Evolutionary conservation across 2,797 vertebrate genomes (phyloP).

Genomic region (Spea hammondii): DNA sequence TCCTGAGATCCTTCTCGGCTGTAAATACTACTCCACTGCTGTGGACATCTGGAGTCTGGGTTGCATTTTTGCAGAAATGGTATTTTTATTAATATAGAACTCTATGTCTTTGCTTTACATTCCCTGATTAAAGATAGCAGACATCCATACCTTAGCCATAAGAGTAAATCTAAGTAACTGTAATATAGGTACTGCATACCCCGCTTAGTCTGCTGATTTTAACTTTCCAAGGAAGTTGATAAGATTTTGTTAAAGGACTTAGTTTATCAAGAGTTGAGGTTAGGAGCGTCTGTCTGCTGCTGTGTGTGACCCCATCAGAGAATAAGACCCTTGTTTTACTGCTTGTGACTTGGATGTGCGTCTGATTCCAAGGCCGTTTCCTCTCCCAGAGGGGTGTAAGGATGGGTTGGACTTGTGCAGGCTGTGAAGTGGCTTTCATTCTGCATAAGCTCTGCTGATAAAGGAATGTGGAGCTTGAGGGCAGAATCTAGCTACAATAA

Average conservation of each 20-base stretch:
- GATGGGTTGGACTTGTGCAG: no score
- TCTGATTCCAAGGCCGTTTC: conserved; percentile 12
- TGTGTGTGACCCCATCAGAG: background rate
- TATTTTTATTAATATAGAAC: conserved; percentile 57
- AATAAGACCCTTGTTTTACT: conserved; percentile 21
- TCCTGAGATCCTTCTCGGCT: conserved; percentile 92
- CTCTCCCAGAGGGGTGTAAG: conserved; percentile 6
- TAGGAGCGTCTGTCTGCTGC: background rate
- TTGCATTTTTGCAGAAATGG: conserved; percentile 97
- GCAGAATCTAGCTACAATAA: background rate
- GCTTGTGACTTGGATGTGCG: conserved; percentile 19
- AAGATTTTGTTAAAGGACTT: background rate
- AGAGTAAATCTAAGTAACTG: no score
- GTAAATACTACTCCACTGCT: conserved; percentile 94
- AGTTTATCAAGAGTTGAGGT: background rate
- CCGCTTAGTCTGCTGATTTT: conserved; percentile 10
- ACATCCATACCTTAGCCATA: no score
- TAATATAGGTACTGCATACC: no score
- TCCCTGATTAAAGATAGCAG: background rate
- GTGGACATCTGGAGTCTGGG: conserved; percentile 96
- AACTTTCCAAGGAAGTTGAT: background rate
- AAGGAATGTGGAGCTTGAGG: conserved; percentile 37
- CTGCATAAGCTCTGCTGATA: conserved; percentile 35
- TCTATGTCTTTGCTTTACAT: background rate
- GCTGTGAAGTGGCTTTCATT: conserved; percentile 22